Percentiles rank a stretch among this genome's conserved stretches.
These are phyloP conservation scores for Lordiphosa clarofinis DNA, from an alignment of 1,140 invertebrate species.

Conservation along the genomic window DNA sequence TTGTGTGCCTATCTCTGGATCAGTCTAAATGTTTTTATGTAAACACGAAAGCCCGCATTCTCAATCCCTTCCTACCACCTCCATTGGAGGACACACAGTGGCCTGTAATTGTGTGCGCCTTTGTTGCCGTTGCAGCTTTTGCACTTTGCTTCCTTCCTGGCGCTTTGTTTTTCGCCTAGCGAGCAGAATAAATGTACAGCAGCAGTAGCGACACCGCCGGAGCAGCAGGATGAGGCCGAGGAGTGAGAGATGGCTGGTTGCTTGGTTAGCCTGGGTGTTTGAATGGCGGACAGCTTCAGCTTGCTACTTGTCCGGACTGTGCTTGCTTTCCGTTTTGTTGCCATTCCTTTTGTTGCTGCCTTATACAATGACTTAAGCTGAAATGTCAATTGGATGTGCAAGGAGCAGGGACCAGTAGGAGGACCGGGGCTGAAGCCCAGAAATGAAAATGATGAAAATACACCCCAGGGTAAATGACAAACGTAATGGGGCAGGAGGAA, in stretches of 20 bases:
- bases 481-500: slow-evolving; percentile 25
- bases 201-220: neutral
- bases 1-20: slow-evolving; percentile 36
- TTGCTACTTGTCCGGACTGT: slow-evolving; percentile 49
- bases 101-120: slow-evolving; percentile 67
- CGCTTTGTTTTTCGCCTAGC: slow-evolving; percentile 63
- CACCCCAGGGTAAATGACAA: slow-evolving; percentile 64
- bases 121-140: slow-evolving; percentile 72
- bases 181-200: slow-evolving; percentile 55
- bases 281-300: slow-evolving; percentile 59
- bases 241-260: slow-evolving; percentile 6
- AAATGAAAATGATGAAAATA: slow-evolving; percentile 71
- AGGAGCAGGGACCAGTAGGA: slow-evolving; percentile 10
- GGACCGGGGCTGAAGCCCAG: slow-evolving; percentile 24
- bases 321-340: slow-evolving; percentile 53
- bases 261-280: slow-evolving; percentile 37
- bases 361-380: slow-evolving; percentile 74
- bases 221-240: neutral
- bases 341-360: slow-evolving; percentile 50
- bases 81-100: slow-evolving; percentile 23
- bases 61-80: slow-evolving; percentile 7
- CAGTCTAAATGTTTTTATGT: slow-evolving; percentile 74
- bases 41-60: slow-evolving; percentile 47
- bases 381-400: slow-evolving; percentile 76
- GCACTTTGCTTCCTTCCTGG: slow-evolving; percentile 73